Evolutionary conservation across 2,888 invertebrate species (phyloP).

Genomic region (Megastigmus dorsalis): DNA sequence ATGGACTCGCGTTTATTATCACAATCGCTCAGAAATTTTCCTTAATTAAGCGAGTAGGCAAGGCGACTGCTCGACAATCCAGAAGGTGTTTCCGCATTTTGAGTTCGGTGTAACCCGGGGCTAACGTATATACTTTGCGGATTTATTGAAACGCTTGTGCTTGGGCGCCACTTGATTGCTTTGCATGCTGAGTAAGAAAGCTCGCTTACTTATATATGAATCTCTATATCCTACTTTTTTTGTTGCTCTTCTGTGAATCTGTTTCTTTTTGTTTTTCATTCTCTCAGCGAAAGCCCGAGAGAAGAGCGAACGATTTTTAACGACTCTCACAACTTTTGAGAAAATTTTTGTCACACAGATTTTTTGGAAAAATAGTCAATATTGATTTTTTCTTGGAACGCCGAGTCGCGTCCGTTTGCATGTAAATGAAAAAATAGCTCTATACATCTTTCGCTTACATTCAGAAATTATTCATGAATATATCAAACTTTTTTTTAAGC

Average conservation of each 20-base stretch:
- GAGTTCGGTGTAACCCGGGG: background rate
- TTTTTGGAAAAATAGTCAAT: background rate
- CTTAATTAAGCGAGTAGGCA: background rate
- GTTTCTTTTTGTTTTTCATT: background rate
- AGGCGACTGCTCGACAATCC: too few relatives aligned
- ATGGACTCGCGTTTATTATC: too few relatives aligned
- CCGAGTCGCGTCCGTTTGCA: too few relatives aligned
- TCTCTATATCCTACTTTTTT: too few relatives aligned
- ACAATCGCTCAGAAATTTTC: background rate
- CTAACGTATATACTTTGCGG: constrained; percentile 6
- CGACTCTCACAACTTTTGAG: background rate
- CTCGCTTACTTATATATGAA: constrained; percentile 17
- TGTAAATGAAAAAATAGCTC: background rate
- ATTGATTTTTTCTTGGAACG: too few relatives aligned
- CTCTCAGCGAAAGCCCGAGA: background rate
- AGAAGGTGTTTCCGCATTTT: constrained; percentile 4
- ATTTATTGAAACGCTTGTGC: constrained; percentile 32
- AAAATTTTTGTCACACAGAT: background rate
- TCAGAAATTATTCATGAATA: too few relatives aligned
- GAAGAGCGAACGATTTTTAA: constrained; percentile 17
- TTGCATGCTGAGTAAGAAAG: constrained; percentile 31
- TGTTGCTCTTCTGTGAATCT: background rate
- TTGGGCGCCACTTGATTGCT: constrained; percentile 16
- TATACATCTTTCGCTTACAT: background rate
- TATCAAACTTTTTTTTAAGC: too few relatives aligned